These are phyloP conservation scores for Callospermophilus lateralis DNA, from an alignment of 2,113 vertebrate genomes.

Conservation along the genomic window DNA sequence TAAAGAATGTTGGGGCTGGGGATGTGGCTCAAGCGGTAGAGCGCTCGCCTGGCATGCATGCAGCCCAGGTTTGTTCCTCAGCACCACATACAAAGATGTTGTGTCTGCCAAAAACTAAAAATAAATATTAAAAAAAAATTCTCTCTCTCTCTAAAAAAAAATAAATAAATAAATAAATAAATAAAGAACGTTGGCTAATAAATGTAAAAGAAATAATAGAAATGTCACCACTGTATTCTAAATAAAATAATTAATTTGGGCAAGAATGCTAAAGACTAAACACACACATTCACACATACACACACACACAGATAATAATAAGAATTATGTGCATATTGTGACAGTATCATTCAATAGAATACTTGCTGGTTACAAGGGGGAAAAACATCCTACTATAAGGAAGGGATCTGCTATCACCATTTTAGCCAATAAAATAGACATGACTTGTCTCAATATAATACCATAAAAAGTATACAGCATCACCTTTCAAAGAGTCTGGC, in stretches of 20 bases:
- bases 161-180: too few species aligned
- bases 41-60: too few species aligned
- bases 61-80: too few species aligned
- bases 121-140: too few species aligned
- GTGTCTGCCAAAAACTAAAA: too few species aligned
- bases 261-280: not conserved
- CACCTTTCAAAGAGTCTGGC: conserved; percentile 32
- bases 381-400: not conserved
- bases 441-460: not conserved
- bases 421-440: conserved; percentile 1
- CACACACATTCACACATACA: not conserved
- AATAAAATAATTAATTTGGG: not conserved
- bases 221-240: not conserved
- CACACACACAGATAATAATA: not conserved
- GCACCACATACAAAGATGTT: too few species aligned
- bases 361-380: not conserved
- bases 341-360: not conserved
- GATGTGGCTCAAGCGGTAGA: too few species aligned
- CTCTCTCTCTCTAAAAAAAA: too few species aligned
- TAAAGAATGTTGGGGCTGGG: not conserved
- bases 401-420: not conserved
- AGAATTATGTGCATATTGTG: not conserved
- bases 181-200: not conserved
- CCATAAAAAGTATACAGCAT: not conserved
- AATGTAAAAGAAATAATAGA: not conserved